Conservation (phyloP, 1,140 invertebrate species). For the Dufourea novaeangliae region DNA sequence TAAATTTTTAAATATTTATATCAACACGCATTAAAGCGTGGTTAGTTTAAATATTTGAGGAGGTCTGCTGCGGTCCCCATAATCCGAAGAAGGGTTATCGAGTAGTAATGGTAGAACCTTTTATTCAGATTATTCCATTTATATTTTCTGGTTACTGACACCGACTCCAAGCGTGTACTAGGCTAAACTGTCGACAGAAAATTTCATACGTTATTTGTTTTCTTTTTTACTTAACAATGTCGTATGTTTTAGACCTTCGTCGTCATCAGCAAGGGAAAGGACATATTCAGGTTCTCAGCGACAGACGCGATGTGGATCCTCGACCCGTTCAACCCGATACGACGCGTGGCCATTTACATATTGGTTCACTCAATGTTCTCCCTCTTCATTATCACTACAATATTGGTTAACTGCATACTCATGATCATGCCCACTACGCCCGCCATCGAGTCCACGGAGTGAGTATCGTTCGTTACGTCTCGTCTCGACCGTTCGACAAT, state of each 20-base stretch:
- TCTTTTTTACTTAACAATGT: not conserved
- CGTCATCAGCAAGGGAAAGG: conserved; percentile 98
- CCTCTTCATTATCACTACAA: conserved; percentile 98
- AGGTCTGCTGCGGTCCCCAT: no score
- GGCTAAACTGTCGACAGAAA: no score
- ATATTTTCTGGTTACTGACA: no score
- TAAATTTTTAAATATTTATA: no score
- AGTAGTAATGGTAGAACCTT: no score
- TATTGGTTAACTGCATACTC: conserved; percentile 98
- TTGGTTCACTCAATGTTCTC: conserved; percentile 99
- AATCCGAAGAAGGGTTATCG: no score
- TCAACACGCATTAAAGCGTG: no score
- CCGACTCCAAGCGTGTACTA: no score
- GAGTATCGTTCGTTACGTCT: conserved; percentile 83
- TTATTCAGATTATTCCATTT: no score
- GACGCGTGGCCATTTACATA: conserved; percentile 98
- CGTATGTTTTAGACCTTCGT: conserved; percentile 91
- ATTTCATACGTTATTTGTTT: no score
- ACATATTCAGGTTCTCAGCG: conserved; percentile 99
- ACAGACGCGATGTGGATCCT: conserved; percentile 97
- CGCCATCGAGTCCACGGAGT: conserved; percentile 98
- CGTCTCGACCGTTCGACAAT: not conserved
- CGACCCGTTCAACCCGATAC: conserved; percentile 98
- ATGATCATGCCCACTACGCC: conserved; percentile 98
- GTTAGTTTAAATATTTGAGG: no score